These are phyloP conservation scores for Panthera tigris DNA, from an alignment of 2,113 vertebrate genomes.

Conservation along the genomic window DNA sequence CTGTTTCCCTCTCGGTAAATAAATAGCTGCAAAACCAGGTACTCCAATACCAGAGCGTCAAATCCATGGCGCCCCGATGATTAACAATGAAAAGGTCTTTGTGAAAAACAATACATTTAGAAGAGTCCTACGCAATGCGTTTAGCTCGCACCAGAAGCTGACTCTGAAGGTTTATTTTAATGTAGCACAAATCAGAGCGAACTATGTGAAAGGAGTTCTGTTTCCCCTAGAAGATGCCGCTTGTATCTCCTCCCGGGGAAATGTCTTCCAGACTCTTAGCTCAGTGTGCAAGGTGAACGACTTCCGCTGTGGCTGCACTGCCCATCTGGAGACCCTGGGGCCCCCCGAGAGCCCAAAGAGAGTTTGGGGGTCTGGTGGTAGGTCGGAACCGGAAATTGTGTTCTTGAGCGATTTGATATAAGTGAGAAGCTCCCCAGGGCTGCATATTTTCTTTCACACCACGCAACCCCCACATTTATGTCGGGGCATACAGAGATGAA, in stretches of 20 bases:
- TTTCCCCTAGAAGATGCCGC: slow-evolving; percentile 73
- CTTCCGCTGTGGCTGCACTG: background rate
- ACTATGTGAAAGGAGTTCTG: slow-evolving; percentile 71
- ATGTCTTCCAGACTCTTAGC: slow-evolving; percentile 71
- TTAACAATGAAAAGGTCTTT: slow-evolving; percentile 76
- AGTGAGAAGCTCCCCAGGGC: background rate
- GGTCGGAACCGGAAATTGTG: background rate
- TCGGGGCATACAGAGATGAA: background rate
- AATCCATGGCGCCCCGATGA: background rate
- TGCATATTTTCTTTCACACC: background rate
- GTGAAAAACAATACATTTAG: slow-evolving; percentile 69
- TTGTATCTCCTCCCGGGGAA: slow-evolving; percentile 73
- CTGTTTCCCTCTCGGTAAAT: slow-evolving; percentile 82
- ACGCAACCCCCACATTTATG: background rate
- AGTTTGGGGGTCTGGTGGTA: background rate
- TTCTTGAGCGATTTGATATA: background rate
- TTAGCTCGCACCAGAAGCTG: slow-evolving; percentile 72
- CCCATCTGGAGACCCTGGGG: background rate
- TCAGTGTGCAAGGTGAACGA: slow-evolving; percentile 63
- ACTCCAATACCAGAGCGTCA: slow-evolving; percentile 39
- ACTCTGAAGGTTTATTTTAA: slow-evolving; percentile 77
- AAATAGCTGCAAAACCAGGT: slow-evolving; percentile 78
- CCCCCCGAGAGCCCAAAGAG: background rate
- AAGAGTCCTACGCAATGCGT: slow-evolving; percentile 33
- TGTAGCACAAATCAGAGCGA: slow-evolving; percentile 78